phyloP scores from a whole-genome alignment of 2,888 invertebrate species.

The Chaetoderma sp. region DNA sequence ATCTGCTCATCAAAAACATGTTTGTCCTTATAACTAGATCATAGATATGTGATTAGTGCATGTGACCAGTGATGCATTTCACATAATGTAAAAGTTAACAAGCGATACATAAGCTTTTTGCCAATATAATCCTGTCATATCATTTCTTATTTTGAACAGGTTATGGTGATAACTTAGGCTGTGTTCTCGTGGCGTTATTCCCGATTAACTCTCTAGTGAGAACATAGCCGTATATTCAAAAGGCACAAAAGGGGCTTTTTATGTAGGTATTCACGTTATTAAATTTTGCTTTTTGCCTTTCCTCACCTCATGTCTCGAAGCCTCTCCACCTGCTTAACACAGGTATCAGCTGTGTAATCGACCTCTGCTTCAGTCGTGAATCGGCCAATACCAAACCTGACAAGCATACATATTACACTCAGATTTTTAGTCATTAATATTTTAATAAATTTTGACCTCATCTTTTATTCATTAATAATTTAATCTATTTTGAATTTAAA shows the following conservation, averaged over 20 bases:
- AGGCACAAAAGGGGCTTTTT: neutral
- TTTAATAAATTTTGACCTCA: too few relatives aligned
- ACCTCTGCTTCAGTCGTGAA: constrained; percentile 96
- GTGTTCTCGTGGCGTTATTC: neutral
- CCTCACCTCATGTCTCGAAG: constrained; percentile 91
- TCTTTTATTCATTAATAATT: too few relatives aligned
- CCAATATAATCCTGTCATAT: neutral
- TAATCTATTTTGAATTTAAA: too few relatives aligned
- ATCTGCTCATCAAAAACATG: too few relatives aligned
- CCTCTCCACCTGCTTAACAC: constrained; percentile 87
- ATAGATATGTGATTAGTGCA: too few relatives aligned
- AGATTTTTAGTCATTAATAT: too few relatives aligned
- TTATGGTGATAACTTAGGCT: neutral
- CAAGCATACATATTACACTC: too few relatives aligned
- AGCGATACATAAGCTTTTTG: neutral
- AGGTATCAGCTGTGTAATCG: constrained; percentile 93
- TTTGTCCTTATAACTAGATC: too few relatives aligned
- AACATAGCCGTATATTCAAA: neutral
- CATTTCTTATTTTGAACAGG: neutral
- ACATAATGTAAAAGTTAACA: too few relatives aligned
- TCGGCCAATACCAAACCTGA: constrained; percentile 94
- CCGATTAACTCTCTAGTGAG: too few relatives aligned
- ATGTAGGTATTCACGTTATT: neutral
- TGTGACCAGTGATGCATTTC: too few relatives aligned
- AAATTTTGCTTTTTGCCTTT: neutral